phyloP scores from a whole-genome alignment of 2,113 vertebrate genomes.

The Rhodinocichla rosea region DNA sequence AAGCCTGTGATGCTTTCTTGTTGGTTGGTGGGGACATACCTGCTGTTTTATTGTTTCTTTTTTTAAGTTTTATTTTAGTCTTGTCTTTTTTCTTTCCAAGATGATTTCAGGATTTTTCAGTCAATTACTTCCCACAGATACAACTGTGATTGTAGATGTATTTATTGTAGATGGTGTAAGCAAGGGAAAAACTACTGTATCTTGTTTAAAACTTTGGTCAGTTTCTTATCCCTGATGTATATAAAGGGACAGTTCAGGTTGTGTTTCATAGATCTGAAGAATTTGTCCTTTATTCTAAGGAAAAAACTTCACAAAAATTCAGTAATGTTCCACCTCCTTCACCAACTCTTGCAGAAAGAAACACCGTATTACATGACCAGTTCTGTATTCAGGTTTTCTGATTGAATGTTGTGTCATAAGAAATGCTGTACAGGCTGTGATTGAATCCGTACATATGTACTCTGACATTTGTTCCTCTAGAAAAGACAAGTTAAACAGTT shows the following conservation, averaged over 20 bases:
- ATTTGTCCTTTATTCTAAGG: background rate
- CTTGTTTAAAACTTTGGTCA: background rate
- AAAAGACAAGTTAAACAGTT: background rate
- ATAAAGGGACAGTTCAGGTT: background rate
- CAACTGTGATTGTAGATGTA: background rate
- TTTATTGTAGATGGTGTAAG: background rate
- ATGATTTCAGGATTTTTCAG: background rate
- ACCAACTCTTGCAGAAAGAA: background rate
- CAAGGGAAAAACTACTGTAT: background rate
- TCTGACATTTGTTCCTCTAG: background rate
- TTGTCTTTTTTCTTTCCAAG: background rate
- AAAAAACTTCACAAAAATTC: background rate
- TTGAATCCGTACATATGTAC: background rate
- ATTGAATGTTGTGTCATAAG: background rate
- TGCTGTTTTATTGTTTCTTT: background rate
- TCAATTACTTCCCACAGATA: background rate
- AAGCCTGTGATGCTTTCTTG: background rate
- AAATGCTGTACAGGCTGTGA: background rate
- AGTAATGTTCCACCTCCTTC: background rate
- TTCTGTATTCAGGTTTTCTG: background rate
- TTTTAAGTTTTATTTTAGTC: background rate
- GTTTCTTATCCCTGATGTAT: background rate
- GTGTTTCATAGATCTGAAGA: background rate
- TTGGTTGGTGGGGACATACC: background rate
- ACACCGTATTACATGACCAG: background rate